These are phyloP conservation scores for Campoplex nolae DNA, from an alignment of 2,888 invertebrate genomes.

Conservation along the genomic window DNA sequence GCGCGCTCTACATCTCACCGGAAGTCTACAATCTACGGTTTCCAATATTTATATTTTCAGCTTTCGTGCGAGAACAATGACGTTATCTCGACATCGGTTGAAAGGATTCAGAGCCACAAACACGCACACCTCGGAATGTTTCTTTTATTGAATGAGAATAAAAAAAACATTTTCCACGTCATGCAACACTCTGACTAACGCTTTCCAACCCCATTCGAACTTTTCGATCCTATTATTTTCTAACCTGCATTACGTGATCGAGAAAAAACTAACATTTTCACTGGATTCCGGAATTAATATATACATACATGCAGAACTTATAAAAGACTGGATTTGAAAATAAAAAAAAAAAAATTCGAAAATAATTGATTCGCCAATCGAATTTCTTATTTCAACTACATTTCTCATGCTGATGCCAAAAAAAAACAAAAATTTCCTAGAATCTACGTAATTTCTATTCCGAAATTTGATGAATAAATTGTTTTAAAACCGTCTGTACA, in stretches of 20 bases:
- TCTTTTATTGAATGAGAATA: not conserved
- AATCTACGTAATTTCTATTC: not conserved
- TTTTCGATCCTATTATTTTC: not conserved
- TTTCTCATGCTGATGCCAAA: not conserved
- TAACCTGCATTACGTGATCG: not conserved
- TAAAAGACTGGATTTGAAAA: not conserved
- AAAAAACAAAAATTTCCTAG: too few species aligned
- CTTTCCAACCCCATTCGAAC: not conserved
- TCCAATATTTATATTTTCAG: slow-evolving; percentile 20
- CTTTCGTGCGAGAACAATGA: slow-evolving; percentile 14
- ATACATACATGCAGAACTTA: not conserved
- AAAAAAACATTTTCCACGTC: slow-evolving; percentile 4
- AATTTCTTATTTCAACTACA: not conserved
- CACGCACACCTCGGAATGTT: slow-evolving; percentile 9
- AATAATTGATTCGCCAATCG: not conserved
- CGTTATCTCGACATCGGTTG: slow-evolving; percentile 11
- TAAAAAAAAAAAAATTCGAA: not conserved
- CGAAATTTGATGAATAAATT: not conserved
- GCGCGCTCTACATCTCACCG: slow-evolving; percentile 5
- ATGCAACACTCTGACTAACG: not conserved
- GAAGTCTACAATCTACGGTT: not conserved
- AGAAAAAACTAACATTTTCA: not conserved
- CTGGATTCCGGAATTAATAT: not conserved
- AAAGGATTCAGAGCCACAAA: slow-evolving; percentile 14
- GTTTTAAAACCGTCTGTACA: not conserved